Evolutionary conservation across 53 echinoderm and acorn worm genomes (phyloP), one percentile per base, ranked within the genome.

Genomic region (Hippasteria phrygiana): DNA sequence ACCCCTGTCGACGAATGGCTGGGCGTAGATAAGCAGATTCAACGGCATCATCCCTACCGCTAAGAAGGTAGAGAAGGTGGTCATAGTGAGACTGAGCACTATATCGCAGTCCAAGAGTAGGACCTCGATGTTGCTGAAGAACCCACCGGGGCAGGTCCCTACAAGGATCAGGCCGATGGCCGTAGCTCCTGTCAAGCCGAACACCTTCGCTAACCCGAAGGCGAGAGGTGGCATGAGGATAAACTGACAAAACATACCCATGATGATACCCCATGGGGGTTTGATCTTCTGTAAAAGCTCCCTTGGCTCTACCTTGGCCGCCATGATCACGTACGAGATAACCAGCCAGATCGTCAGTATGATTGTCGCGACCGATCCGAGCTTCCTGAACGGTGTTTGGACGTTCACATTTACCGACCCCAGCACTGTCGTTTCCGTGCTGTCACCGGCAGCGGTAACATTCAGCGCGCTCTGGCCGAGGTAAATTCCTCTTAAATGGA

Each of bases 41-140:
- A 96, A 86, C 2, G 99, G 99, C 96, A 95, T 99, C 88, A 96
- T 91, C 17, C 89, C 99, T 37, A 99, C 64, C 16, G 99, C 99
- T 20, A 93, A 35, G 28, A 99, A 80, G 2, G 93, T 94, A 20
- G 95, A 99, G 80, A 87, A 93, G 17, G 85, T 88, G 38, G 99
- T 99, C 99, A 99, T 99, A 40, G 99, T 96, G 26, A 99, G 82
- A 33, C 99, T 99, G 6, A 99, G 87, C 10, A 92, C 91, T 51
- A 94, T 85, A 55, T 99, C 96, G 62, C 93, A 93, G 77, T 95
- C 99, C 5, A 99, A 73, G 35, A 99, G 85, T 33, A 95, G 71
- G 55, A 93, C 94, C 75, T 94, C 77, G 34, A 99, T 88, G 73
- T 94, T 99, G 87, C 96, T 96, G 43, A 91, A 89, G 42, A 91